phyloP scores from a whole-genome alignment of 2,888 invertebrate species.

The Gymnocheta viridis region DNA sequence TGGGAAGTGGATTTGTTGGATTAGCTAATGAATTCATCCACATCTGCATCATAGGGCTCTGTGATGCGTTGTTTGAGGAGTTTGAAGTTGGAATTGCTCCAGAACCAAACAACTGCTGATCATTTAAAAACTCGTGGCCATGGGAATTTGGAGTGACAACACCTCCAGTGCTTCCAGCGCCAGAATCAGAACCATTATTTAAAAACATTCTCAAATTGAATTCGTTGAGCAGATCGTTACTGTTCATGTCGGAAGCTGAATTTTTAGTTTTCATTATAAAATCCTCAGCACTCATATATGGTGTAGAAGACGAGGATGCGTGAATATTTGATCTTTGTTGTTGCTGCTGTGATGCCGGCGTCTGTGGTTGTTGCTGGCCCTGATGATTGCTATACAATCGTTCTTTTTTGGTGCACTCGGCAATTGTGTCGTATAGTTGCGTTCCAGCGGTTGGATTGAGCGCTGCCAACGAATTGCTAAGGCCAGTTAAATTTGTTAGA shows the following conservation, averaged over 20 bases:
- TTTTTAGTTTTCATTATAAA: constrained; percentile 73
- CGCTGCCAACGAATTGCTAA: constrained; percentile 77
- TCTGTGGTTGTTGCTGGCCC: constrained; percentile 38
- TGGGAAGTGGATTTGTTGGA: constrained; percentile 58
- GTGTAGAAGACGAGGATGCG: constrained; percentile 54
- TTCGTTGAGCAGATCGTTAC: constrained; percentile 76
- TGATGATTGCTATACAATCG: constrained; percentile 69
- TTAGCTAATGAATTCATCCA: constrained; percentile 73
- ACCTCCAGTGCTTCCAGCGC: neutral
- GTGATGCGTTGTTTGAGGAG: constrained; percentile 46
- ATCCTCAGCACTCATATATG: constrained; percentile 74
- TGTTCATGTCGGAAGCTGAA: constrained; percentile 64
- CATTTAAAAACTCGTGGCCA: constrained; percentile 74
- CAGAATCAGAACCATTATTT: constrained; percentile 69
- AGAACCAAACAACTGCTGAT: constrained; percentile 73
- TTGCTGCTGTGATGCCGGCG: constrained; percentile 56
- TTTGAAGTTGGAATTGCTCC: constrained; percentile 47
- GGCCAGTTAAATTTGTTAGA: constrained; percentile 76
- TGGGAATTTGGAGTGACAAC: constrained; percentile 37
- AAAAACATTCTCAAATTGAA: constrained; percentile 77
- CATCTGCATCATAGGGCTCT: constrained; percentile 75
- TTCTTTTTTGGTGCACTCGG: constrained; percentile 76
- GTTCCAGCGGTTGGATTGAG: constrained; percentile 77
- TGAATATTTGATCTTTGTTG: constrained; percentile 55
- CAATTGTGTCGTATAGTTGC: constrained; percentile 77